These are phyloP conservation scores for Ditula angustiorana DNA, from an alignment of 2,888 invertebrate genomes.

Conservation along the genomic window DNA sequence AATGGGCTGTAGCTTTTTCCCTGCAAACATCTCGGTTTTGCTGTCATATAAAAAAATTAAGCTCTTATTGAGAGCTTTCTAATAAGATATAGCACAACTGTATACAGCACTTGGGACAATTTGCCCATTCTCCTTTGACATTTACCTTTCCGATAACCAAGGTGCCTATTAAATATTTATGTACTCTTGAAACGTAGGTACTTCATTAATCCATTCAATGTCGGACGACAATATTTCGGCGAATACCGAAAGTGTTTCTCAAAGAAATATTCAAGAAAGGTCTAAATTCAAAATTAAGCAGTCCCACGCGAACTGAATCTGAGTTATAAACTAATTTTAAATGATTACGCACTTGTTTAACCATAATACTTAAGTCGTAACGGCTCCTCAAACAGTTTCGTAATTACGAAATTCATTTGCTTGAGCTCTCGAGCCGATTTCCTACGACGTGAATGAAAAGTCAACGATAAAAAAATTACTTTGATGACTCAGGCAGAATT, in stretches of 20 bases:
- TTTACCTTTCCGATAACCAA: background rate
- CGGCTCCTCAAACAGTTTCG: background rate
- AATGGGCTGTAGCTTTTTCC: too few relatives aligned
- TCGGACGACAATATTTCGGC: background rate
- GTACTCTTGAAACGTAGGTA: background rate
- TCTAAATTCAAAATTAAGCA: background rate
- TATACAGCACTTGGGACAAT: too few relatives aligned
- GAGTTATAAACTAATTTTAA: slow-evolving; percentile 14
- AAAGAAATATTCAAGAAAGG: background rate
- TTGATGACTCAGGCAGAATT: slow-evolving; percentile 8
- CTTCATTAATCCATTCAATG: background rate
- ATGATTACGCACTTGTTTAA: slow-evolving; percentile 20
- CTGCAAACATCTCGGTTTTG: too few relatives aligned
- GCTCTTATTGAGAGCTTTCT: too few relatives aligned
- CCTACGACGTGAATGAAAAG: background rate
- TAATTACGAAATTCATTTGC: slow-evolving; percentile 19
- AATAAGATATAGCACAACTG: too few relatives aligned
- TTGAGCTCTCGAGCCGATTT: background rate
- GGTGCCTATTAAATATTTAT: background rate
- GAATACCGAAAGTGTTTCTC: background rate
- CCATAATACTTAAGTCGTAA: background rate
- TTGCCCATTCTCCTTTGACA: background rate
- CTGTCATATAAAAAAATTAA: too few relatives aligned
- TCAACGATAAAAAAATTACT: slow-evolving; percentile 8
- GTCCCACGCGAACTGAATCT: background rate